Conservation (phyloP, 1,140 invertebrate species). For the Drepana arcuata region DNA sequence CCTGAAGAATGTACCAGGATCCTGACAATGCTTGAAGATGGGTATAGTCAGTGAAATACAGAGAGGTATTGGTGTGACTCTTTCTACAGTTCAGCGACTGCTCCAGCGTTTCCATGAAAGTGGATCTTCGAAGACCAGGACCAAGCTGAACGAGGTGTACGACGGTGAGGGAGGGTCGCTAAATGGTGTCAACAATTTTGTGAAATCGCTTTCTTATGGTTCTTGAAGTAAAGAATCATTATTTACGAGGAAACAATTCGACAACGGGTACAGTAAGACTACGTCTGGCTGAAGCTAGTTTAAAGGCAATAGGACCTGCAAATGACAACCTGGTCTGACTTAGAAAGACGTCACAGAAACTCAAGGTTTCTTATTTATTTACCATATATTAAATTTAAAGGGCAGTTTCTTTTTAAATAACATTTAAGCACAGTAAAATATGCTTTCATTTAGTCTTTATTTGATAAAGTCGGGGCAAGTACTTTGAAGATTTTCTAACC, state of each 20-base stretch:
- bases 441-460: too few relatives aligned
- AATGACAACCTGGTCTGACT: constrained; percentile 3
- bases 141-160: constrained; percentile 1
- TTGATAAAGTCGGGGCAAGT: too few relatives aligned
- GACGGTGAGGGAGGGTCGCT: background rate
- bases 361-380: too few relatives aligned
- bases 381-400: too few relatives aligned
- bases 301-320: constrained; percentile 3
- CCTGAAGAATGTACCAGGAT: background rate
- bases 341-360: constrained; percentile 1
- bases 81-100: constrained; percentile 2
- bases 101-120: constrained; percentile 6
- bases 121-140: constrained; percentile 6
- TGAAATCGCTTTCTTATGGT: constrained; percentile 3
- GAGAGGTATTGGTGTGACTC: constrained; percentile 3
- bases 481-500: too few relatives aligned
- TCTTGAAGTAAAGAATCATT: constrained; percentile 3
- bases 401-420: too few relatives aligned
- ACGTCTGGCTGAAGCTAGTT: constrained; percentile 4
- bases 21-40: constrained; percentile 3
- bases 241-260: constrained; percentile 3
- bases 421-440: too few relatives aligned
- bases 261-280: constrained; percentile 1
- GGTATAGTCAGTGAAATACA: constrained; percentile 1
- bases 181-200: constrained; percentile 1